phyloP scores from a whole-genome alignment of 2,888 invertebrate genomes.

The Byasa hedistus region DNA sequence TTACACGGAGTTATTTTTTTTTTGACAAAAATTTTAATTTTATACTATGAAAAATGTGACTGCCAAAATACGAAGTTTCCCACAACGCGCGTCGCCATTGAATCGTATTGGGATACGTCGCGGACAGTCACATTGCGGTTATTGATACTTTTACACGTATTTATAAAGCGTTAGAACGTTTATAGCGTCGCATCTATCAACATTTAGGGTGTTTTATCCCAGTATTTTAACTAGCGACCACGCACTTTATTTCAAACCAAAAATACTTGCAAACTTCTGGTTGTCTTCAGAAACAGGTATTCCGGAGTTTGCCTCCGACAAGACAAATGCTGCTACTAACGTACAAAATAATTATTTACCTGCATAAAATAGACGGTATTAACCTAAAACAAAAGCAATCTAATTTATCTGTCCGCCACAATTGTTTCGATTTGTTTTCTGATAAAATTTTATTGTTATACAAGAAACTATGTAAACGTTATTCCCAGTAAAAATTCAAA shows the following conservation, averaged over 20 bases:
- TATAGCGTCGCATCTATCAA: no score
- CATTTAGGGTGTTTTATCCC: neutral
- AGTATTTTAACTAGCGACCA: neutral
- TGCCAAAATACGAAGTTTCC: no score
- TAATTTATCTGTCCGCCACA: no score
- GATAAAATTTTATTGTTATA: neutral
- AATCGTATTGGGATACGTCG: no score
- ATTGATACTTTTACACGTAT: no score
- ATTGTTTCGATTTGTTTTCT: neutral
- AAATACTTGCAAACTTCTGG: neutral
- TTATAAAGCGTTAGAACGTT: no score
- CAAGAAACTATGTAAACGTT: neutral
- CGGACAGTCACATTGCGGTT: no score
- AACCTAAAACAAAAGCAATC: neutral
- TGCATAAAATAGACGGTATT: neutral
- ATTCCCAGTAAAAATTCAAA: neutral
- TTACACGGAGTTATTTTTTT: no score
- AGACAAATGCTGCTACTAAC: neutral
- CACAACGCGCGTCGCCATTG: no score
- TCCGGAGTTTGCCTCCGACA: neutral
- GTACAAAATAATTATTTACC: no score
- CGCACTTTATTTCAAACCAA: neutral
- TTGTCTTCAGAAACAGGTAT: neutral
- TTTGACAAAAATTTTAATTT: no score
- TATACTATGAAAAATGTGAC: no score